Base-by-base conservation (phyloP, 2,113 vertebrate species). In the Leptobrachium ailaonicum region DNA sequence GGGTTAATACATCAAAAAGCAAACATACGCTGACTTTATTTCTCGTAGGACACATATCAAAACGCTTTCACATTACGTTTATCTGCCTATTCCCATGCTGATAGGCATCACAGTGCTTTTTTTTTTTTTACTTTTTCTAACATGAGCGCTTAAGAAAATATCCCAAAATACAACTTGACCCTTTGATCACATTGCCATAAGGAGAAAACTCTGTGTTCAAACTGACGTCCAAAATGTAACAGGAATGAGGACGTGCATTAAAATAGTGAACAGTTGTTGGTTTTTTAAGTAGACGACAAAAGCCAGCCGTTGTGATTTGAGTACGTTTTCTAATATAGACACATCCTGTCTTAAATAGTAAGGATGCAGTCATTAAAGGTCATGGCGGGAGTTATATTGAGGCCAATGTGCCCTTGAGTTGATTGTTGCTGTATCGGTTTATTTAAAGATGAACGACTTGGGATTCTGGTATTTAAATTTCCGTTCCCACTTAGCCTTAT, bases 231-330 rank as follows among this genome's bases (percentile, higher is more conserved):
- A 41, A 69, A 80, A 80, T 69, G 68, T 80, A 80, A 64, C 78
- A 7, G 40, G 41, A 74, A 60, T 56, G 66, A 71, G 50, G 73
- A 32, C 69, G n/a, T 73, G 76, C 53, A 68, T 73, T 72, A 67
- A 73, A 83, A 83, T 82, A 83, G 80, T 50, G 75, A 77, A 56
- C 74, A 76, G 45, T 78, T 83, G 82, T 83, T 76, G 11, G 63
- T 43, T 32, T 79, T 71, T 72, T 66, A 77, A 79, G 72, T 71
- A 72, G 44, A 68, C 47, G n/a, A 43, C 69, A 54, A 72, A 72
- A 66, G 77, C 11, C 66, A 63, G 63, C 14, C 70, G 3, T 68
- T 71, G 53, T 4, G 60, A 67, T 71, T 50, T 71, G 80, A 82
- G 63, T 72, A 80, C 80, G 78, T 73, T 43, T 71, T 77, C 71